These are phyloP conservation scores for Lobophora halterata DNA, from an alignment of 2,888 invertebrate genomes.

Conservation along the genomic window DNA sequence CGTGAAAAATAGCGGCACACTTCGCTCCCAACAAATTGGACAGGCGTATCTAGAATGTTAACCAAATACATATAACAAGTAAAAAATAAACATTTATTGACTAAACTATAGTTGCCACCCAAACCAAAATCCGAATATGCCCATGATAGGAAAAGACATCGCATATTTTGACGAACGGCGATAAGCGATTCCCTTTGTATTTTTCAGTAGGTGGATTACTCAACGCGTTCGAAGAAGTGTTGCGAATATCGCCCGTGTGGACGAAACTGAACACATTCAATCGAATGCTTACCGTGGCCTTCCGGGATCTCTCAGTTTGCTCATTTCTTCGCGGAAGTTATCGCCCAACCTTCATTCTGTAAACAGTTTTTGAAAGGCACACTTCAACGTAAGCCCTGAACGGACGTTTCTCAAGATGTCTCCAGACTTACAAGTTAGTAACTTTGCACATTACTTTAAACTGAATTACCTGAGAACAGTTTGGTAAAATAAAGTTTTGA, in stretches of 20 bases:
- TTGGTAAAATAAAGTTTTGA: constrained; percentile 22
- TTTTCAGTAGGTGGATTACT: constrained; percentile 51
- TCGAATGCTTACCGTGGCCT: constrained; percentile 66
- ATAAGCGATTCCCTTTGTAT: constrained; percentile 43
- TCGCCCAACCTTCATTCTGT: constrained; percentile 24
- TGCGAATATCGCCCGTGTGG: constrained; percentile 44
- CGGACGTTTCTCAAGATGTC: constrained; percentile 32
- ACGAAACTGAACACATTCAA: constrained; percentile 58
- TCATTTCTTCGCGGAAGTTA: constrained; percentile 48
- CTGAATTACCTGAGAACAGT: no score
- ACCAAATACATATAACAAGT: no score
- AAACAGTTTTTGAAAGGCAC: constrained; percentile 13
- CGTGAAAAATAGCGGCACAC: no score
- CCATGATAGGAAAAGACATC: no score
- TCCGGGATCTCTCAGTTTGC: constrained; percentile 58
- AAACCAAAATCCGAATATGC: no score
- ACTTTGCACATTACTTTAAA: constrained; percentile 6
- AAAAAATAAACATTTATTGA: no score
- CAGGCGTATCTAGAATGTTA: no score
- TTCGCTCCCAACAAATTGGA: no score
- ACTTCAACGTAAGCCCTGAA: constrained; percentile 9
- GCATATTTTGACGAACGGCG: constrained; percentile 22
- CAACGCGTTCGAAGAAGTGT: constrained; percentile 60
- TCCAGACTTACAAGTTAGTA: constrained; percentile 45
- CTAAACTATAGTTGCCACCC: constrained; percentile 7